Conservation (phyloP, 2,113 vertebrate genomes). For the Cyprinodon variegatus region DNA sequence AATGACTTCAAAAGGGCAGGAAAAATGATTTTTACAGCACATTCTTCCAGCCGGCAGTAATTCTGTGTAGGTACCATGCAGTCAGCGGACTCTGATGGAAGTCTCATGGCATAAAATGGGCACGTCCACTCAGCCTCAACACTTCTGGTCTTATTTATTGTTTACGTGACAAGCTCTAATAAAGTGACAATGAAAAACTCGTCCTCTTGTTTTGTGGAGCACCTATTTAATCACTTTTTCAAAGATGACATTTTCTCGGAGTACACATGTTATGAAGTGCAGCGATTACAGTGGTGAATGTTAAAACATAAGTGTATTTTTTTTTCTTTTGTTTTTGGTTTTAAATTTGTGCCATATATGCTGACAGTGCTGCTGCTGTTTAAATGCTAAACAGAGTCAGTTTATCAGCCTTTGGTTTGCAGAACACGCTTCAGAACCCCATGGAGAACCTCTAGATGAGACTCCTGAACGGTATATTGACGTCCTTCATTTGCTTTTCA, state of each 20-base stretch:
- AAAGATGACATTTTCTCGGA: neutral
- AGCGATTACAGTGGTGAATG: conserved; percentile 7
- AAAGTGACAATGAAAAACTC: conserved; percentile 72
- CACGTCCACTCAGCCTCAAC: conserved; percentile 72
- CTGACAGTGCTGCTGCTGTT: neutral
- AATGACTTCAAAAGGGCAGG: conserved; percentile 64
- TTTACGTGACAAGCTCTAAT: conserved; percentile 77
- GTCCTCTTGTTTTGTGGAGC: conserved; percentile 35
- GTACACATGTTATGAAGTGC: neutral
- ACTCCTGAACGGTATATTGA: conserved; percentile 78
- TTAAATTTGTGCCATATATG: neutral
- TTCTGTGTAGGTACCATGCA: conserved; percentile 52
- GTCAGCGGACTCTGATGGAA: conserved; percentile 57
- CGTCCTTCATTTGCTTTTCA: conserved; percentile 80
- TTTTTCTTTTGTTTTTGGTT: neutral
- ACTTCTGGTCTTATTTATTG: conserved; percentile 80
- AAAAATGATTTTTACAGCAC: conserved; percentile 20
- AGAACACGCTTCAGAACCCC: neutral
- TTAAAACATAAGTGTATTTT: neutral
- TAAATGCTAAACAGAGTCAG: conserved; percentile 4
- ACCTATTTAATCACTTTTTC: conserved; percentile 48
- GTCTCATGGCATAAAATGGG: conserved; percentile 68
- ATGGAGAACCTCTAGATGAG: conserved; percentile 58
- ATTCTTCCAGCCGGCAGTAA: conserved; percentile 53
- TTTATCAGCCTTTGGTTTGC: conserved; percentile 31